Evolutionary conservation across 2,113 vertebrate genomes (phyloP), one percentile per base, ranked within the genome.

Genomic region (Trachemys scripta): DNA sequence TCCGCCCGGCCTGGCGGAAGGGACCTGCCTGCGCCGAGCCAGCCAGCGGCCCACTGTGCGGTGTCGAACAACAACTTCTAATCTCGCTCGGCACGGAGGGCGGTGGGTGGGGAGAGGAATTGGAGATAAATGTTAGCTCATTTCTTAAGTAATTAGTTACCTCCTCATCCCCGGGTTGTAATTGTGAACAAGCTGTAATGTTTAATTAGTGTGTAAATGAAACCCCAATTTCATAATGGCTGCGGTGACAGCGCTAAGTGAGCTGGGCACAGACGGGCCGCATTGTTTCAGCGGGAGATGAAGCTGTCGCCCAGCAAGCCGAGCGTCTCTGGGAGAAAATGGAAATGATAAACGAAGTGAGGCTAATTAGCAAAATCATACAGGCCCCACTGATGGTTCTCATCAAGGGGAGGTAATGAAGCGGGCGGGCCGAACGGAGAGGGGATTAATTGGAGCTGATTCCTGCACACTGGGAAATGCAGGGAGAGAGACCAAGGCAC

Each of bases 121-220:
- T 80, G 31, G 98, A 99, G 98, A 98, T 98, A 98, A 99, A 99
- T 98, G 98, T 98, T 98, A 98, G 98, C 98, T 99, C 98, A 98
- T 99, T 98, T 99, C 98, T 98, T 98, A 98, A 98, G 98, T 99
- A 99, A 99, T 99, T 99, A 99, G 98, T 98, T 98, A 98, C 98
- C 98, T 98, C 98, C 98, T 98, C 98, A 98, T 99, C 98, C 98
- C 98, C 98, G 69, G 97, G 98, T 98, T 98, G 98, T 98, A 98
- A 98, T 99, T 98, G 98, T 98, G 98, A 98, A 98, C 98, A 98
- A 98, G 98, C 99, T 99, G 99, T 99, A 99, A 99, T 99, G 98
- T 99, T 99, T 99, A 99, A 99, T 99, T 99, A 99, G 98, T 98
- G 98, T 98, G 98, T 98, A 98, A 99, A 99, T 98, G 98, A 98